Evolutionary conservation across 2,797 vertebrate species (phyloP), one percentile per base, ranked within the genome.

Genomic region (Tauraco hartlaubi): DNA sequence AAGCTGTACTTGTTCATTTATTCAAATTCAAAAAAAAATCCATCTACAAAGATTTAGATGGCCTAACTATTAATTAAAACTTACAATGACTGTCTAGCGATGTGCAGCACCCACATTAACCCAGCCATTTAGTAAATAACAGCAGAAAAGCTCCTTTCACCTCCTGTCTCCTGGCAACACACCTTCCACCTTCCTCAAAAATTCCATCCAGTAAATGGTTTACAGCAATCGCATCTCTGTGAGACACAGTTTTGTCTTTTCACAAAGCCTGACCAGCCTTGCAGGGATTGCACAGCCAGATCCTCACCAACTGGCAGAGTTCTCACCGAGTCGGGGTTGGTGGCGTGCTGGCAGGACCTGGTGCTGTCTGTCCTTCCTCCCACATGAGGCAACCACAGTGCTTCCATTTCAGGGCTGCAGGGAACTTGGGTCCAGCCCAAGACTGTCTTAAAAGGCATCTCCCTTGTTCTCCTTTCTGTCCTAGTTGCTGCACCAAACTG

Each of bases 11-110:
- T 69, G 87, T 92, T 77, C 1, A 67, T 90, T 93, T 87, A 77
- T 67, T 92, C 12, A 51, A 16, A 86, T 44, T 64, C 31, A 1
- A 69, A 75, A 94, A 35, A 49, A 55, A 31, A 85, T 8, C 17
- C n/a, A 68, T 82, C 35, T 91, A 44, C 33, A 89, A 96, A 83
- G 91, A 87, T 87, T 69, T 94, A 92, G 54, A 52, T 55, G 18
- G 9, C 44, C 18, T 86, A 86, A 54, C 26, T 67, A 48, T 85
- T 93, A 94, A 87, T 93, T 96, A 92, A 80, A 95, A 58, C 16
- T 64, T 89, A 37, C 6, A 64, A 8, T 80, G 75, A 35, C 37
- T 49, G 11, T 43, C 41, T 52, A 82, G 61, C 2, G 22, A 69
- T 20, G 23, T 46, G 55, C 80, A 85, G 41, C 0, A 0, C 29